Percentiles rank a stretch among this genome's conserved stretches.
Conservation (phyloP, 2,888 invertebrate genomes). For the Automeris io region DNA sequence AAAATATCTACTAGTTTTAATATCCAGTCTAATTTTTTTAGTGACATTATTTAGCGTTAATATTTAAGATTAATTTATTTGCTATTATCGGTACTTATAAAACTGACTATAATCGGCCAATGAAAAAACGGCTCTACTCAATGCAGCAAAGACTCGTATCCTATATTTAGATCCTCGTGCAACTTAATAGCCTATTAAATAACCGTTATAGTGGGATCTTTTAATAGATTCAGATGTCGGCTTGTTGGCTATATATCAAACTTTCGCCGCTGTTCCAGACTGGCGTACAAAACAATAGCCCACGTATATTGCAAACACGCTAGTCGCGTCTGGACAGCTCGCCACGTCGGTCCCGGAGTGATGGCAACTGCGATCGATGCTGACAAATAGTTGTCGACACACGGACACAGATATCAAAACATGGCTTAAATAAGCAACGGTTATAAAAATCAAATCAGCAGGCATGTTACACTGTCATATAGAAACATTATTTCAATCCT, state of each 20-base stretch:
- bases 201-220: conserved; percentile 17
- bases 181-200: conserved; percentile 8
- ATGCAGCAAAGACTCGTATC: neutral
- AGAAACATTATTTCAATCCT: too few species aligned
- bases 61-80: neutral
- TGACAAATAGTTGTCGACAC: conserved; percentile 67
- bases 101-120: too few species aligned
- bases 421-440: too few species aligned
- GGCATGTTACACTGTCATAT: too few species aligned
- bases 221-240: conserved; percentile 14
- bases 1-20: too few species aligned
- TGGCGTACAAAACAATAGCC: conserved; percentile 32
- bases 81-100: too few species aligned
- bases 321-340: conserved; percentile 28
- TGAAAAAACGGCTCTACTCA: too few species aligned
- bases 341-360: conserved; percentile 23
- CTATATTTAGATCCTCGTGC: conserved; percentile 2
- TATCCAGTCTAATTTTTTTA: neutral
- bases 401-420: too few species aligned
- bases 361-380: conserved; percentile 53
- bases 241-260: conserved; percentile 27
- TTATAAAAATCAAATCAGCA: too few species aligned
- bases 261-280: conserved; percentile 16
- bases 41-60: neutral
- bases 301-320: conserved; percentile 21